Evolutionary conservation across 2,797 vertebrate species (phyloP), one percentile per base, ranked within the genome.

Genomic region (Melanotaenia maccullochi): DNA sequence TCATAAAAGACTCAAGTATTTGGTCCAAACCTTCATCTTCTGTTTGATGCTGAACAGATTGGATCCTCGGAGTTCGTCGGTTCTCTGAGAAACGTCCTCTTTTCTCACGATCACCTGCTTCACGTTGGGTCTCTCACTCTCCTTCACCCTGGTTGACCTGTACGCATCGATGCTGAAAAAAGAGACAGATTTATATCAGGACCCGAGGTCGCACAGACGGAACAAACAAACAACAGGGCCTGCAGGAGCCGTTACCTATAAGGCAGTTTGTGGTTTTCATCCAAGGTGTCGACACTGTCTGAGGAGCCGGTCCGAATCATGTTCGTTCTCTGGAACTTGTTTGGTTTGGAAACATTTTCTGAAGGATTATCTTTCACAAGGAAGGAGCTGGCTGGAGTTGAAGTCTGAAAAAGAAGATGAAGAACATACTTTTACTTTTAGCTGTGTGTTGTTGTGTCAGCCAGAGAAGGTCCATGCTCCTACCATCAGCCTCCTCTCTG

Each of bases 61-160:
- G 63, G 93, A 75, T 66, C 90, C 92, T 73, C 69, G 87, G 65
- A 83, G 90, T n/a, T 92, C 94, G 40, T 96, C 95, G 5, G 89
- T 61, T 73, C 92, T 95, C 55, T 92, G 92, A 65, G 94, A 58
- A 68, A 96, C 89, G 5, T 99, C 96, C 85, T 98, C 97, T 82
- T 95, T 98, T 49, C 96, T 95, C 67, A 97, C 95, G 8, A 97
- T 96, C 65, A 96, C 92, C 90, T 98, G 97, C 67, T 96, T 97
- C 75, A 97, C 89, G 4, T 87, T 87, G 42, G 97, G 96, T 59
- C 95, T 95, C 30, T 96, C 96, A 0, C 85, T 91, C 77, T 97
- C 96, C 85, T 97, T 99, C 82, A 98, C 87, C 75, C 97, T 94
- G 76, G 94, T 96, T 63, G 98, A 99, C 85, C 98, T 94, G 70